Base-by-base conservation (phyloP, 2,113 vertebrate genomes). In the Neolamprologus kungweensis region DNA sequence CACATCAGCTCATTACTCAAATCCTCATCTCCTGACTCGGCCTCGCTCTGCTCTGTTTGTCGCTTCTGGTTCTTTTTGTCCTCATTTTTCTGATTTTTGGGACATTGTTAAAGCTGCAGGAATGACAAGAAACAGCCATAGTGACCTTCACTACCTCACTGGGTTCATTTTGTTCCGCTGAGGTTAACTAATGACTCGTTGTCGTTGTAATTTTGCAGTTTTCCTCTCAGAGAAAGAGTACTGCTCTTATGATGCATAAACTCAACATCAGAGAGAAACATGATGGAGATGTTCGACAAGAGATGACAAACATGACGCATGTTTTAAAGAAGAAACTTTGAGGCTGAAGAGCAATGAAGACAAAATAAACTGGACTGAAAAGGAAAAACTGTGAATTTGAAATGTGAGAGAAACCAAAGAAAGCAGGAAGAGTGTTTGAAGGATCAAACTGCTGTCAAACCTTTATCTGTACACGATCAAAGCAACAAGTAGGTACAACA, bases 1-100 rank as follows among this genome's bases (percentile, higher is more conserved):
- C 6, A 60, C 78, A 63, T 81, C 87, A 92, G 80, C 87, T 83
- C 75, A 71, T 89, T 80, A 86, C 85, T 51, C 23, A 19, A 60
- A 75, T 23, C 81, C 54, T 6, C 75, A 65, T 31, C 40, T 9
- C 14, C 47, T 33, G 42, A 1, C 7, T 60, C 23, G 2, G 2
- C 42, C 68, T 75, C 6, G 3, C 68, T 28, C 50, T n/a, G 45
- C 65, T 47, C 10, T 5, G 5, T 75, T 11, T 47, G 40, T 47
- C 2, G 23, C 9, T 17, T 75, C 40, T 28, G 40, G 7, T 47
- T 47, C 23, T 47, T 75, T 47, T 47, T 75, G 26, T 75, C 23
- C 40, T 16, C 3, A 3, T 17, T 75, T 75, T 28, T 75, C 21
- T 5, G 40, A 17, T 17, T 10, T 75, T 75, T 26, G 40, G 5